Percentiles rank a stretch among this genome's conserved stretches.
Conservation (phyloP, 2,113 vertebrate genomes). For the Girardinichthys multiradiatus region DNA sequence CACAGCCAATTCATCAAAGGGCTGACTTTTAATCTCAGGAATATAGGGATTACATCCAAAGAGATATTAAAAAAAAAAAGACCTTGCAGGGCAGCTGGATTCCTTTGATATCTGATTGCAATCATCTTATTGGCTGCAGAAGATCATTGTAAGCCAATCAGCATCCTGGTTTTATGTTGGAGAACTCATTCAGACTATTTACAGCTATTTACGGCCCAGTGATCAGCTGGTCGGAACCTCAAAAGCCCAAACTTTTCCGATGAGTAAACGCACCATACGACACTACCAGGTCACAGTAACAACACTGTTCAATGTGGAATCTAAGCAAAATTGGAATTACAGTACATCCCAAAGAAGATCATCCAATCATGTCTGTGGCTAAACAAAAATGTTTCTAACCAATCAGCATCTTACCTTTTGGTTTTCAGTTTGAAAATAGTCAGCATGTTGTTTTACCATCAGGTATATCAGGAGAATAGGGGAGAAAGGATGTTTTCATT, state of each 20-base stretch:
- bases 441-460: too few species aligned
- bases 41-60: neutral
- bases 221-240: too few species aligned
- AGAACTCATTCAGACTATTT: neutral
- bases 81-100: neutral
- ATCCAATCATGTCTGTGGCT: neutral
- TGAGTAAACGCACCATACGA: too few species aligned
- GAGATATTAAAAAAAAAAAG: neutral
- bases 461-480: neutral
- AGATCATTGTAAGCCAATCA: neutral
- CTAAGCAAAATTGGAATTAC: neutral
- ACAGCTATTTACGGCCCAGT: too few species aligned
- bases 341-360: neutral
- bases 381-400: neutral
- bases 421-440: neutral
- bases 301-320: too few species aligned
- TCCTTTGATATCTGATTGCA: neutral
- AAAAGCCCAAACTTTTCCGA: too few species aligned
- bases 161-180: neutral
- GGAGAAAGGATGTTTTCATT: neutral
- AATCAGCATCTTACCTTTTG: neutral
- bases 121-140: neutral
- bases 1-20: conserved; percentile 9
- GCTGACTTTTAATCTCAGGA: neutral
- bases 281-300: too few species aligned